Base-by-base conservation (phyloP, 2,888 invertebrate species). In the Scaptomyza flava region DNA sequence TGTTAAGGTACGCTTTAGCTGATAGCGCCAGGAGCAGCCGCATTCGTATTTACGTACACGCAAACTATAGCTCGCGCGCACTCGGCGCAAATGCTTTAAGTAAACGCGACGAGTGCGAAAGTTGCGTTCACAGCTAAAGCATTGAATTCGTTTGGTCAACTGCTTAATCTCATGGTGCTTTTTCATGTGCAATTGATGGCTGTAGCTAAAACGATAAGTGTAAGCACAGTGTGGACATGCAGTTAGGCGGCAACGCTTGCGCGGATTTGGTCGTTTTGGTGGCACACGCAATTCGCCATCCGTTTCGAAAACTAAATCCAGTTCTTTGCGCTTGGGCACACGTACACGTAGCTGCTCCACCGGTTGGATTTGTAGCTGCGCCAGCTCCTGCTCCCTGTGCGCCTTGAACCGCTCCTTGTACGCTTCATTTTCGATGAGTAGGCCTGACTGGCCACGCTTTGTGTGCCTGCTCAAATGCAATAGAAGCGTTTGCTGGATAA, bases 171-270 rank as follows among this genome's bases (percentile, higher is more conserved):
- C 1, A 6, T n/a, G 43, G 0, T 54, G 48, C 27, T 23, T 51
- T 3, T 11, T 30, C 36, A 31, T 52, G 20, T 75, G 79, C 12
- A 75, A 42, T 42, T 79, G 75, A 46, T 75, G 70, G 30, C 75
- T 79, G 14, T 47, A 68, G 23, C 70, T 27, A 31, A 46, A 42
- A 0, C 1, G 17, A 14, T 79, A 76, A 7, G 38, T 9, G 6
- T 42, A 11, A 0, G 20, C 11, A 14, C 81, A 76, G 2, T 4
- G 14, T 2, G 50, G 38, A 31, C 66, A 75, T 0, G 42, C 20
- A 2, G 4, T 23, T 6, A 14, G 20, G 1, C 1, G 0, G 9
- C 34, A 43, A 3, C 23, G 17, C 17, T 36, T 59, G 17, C 53
- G 58, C 14, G 34, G 42, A 14, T 5, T 41, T 0, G 1, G 3